Base-by-base conservation (phyloP, 2,888 invertebrate genomes). In the Thymelicus lineola region DNA sequence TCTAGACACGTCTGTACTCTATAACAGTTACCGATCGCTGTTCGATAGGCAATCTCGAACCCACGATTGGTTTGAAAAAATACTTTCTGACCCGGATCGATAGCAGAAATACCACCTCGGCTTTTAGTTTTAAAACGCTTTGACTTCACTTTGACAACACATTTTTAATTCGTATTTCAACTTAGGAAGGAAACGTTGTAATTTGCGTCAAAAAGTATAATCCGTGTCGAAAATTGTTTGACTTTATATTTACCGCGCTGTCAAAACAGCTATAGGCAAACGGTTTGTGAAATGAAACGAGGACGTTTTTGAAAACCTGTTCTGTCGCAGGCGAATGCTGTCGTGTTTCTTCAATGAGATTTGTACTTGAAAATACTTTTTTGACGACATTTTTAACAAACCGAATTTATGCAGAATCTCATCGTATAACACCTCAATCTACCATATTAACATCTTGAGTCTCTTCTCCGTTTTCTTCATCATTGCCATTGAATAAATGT, bases 41-140 rank as follows among this genome's bases (percentile, higher is more conserved):
- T 75, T 81, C 79, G 86, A 88, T 87, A 87, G 85, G 78, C 83
- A 86, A 89, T 87, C 86, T 86, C 80, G 74, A 79, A 81, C 78
- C 79, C 82, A 84, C 84, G 84, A 86, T 84, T 83, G 85, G 80
- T 84, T 82, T 79, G 77, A 77, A 78, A 82, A 83, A 80, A 77
- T 75, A 63, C 58, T 70, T 77, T 79, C 76, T 77, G 81, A 84
- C 82, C 83, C 81, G 80, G 80, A 81, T 86, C 78, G 76, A 77
- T 82, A 74, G 75, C 80, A 72, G 72, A 78, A 81, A 76, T 77
- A 77, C 72, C 70, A 76, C 69, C 76, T 65, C 50, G 58, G 50
- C 60, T 70, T 57, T 70, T 58, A 58, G 57, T 71, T 71, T 71
- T 67, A 64, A 64, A 64, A 64, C 61, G 45, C 36, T 58, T 58